Conservation (phyloP, 2,888 invertebrate genomes). For the Branchellion lobata region DNA sequence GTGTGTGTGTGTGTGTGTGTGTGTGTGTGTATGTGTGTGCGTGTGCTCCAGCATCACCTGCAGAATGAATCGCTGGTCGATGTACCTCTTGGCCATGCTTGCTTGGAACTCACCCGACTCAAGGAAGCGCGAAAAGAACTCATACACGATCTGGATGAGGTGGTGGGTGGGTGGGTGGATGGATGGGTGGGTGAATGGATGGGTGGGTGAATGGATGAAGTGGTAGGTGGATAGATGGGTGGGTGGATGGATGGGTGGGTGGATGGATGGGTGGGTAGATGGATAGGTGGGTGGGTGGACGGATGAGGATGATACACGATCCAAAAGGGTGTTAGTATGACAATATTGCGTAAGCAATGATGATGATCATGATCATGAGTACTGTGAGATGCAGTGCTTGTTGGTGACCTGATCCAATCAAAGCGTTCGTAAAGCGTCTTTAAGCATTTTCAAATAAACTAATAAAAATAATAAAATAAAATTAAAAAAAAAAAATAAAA, state of each 20-base stretch:
- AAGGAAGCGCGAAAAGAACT: conserved; percentile 62
- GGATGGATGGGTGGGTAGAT: no score
- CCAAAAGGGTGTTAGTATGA: no score
- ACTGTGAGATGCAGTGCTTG: neutral
- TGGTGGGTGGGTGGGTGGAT: neutral
- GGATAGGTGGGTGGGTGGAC: no score
- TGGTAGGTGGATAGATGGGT: neutral
- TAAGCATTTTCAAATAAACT: no score
- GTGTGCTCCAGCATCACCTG: conserved; percentile 69
- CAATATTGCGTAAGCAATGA: neutral
- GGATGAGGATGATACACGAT: no score
- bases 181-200: neutral
- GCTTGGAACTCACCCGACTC: conserved; percentile 79
- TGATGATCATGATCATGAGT: neutral
- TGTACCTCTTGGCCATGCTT: conserved; percentile 84
- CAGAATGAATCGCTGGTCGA: conserved; percentile 91
- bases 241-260: no score
- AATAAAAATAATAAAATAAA: neutral
- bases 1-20: neutral
- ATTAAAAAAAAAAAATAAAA: neutral
- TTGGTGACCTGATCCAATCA: no score
- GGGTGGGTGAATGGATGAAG: neutral
- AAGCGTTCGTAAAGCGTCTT: no score
- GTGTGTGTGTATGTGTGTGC: no score
- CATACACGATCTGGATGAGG: conserved; percentile 61